Base-by-base conservation (phyloP, 2,888 invertebrate species). In the Pseudococcus viburni region DNA sequence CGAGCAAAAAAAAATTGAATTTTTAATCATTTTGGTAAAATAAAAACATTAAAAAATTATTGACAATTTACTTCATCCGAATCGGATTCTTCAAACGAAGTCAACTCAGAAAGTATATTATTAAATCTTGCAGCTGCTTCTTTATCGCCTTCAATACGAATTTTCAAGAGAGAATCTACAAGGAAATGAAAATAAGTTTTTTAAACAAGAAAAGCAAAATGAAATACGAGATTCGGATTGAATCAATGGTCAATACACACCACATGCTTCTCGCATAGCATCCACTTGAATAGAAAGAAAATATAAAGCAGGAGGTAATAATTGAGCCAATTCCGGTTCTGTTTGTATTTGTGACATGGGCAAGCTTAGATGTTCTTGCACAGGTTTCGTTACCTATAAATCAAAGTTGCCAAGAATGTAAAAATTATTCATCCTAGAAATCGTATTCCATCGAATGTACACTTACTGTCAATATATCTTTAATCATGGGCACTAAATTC, bases 261-360 rank as follows among this genome's bases (percentile, higher is more conserved):
- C 95, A 90, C 95, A 94, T 55, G 95, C 96, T 92, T 96, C 95
- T 90, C 94, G 94, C 91, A 96, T 97, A 11, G 96, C 96, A 91
- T 94, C 94, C 33, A 95, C 93, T 92, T 98, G 97, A 88, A 96
- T 95, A 92, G 96, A 98, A 7, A 98, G 93, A 90, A 98, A 94
- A 92, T 97, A 98, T 22, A 98, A 92, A 0, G 97, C 95, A 59
- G 95, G 93, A 0, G 98, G 96, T 68, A 98, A 92, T 89, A 96
- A 93, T 83, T 94, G 93, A 3, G 96, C 96, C 89, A 95, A 93
- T 90, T 94, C 94, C 90, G 97, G 95, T 90, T 90, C 89, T 5
- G 89, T 87, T 83, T 87, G 89, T 33, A 90, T 89, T 88, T 89
- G 89, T 26, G 90, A 89, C 22, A 89, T 48, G n/a, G 89, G 64